Evolutionary conservation across 2,113 vertebrate species (phyloP).

Genomic region (Lonchura striata): DNA sequence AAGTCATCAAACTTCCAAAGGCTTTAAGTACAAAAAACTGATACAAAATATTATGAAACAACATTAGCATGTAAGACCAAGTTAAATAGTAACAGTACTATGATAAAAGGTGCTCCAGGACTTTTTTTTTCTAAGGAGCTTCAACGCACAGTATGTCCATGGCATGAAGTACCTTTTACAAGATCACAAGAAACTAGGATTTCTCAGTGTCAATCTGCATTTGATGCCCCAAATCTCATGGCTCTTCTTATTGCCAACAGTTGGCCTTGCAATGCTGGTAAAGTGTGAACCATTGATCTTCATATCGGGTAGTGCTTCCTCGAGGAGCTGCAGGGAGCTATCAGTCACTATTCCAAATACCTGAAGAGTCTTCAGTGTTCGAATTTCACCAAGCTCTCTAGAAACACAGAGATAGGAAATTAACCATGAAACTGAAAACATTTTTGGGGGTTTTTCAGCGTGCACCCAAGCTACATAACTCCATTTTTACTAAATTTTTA

Average conservation of each 20-base stretch:
- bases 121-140: not conserved
- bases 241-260: constrained; percentile 64
- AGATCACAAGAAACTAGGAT: constrained; percentile 25
- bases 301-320: constrained; percentile 78
- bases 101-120: not conserved
- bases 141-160: not conserved
- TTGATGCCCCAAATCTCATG: constrained; percentile 83
- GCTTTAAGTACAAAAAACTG: not conserved
- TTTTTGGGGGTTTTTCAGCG: not conserved
- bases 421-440: not conserved
- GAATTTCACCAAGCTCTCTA: constrained; percentile 83
- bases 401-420: not conserved
- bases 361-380: constrained; percentile 80
- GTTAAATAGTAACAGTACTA: not conserved
- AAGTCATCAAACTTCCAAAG: not conserved
- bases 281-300: constrained; percentile 85
- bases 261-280: constrained; percentile 84
- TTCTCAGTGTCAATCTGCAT: constrained; percentile 77
- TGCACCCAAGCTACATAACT: not conserved
- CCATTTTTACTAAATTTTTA: not conserved
- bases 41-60: not conserved
- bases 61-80: not conserved
- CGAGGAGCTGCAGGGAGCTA: constrained; percentile 76
- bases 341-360: constrained; percentile 87
- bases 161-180: not conserved